Evolutionary conservation across 2,113 vertebrate species (phyloP), one percentile per base, ranked within the genome.

Genomic region (Eurypyga helias): DNA sequence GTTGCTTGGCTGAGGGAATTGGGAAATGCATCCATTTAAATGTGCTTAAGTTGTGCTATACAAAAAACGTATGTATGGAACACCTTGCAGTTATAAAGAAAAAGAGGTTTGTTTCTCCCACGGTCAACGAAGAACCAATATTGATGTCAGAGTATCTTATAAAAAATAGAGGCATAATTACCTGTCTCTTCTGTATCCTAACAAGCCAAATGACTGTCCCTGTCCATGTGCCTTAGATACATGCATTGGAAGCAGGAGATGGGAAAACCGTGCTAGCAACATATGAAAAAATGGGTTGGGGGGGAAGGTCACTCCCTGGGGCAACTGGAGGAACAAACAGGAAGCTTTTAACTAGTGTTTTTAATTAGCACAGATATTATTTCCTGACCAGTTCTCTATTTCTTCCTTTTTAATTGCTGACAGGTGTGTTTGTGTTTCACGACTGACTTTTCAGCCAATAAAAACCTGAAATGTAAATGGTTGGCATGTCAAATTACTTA

Each of bases 311-410:
- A 98, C 72, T 98, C 98, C 97, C 97, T 96, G 96, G 98, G 98
- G 98, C 98, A 98, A 98, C 98, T 98, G 91, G 93, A 97, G 98
- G 96, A 98, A 98, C 97, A 98, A 98, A 98, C 99, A 99, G 99
- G 99, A 99, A 99, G 99, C 99, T 99, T 99, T 99, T 99, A 99
- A 99, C 98, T 99, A 99, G 98, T 99, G 99, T 97, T 99, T 99
- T 99, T 99, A 99, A 99, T 99, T 99, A 99, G 98, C 98, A 98
- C 98, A 98, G 98, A 98, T 99, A 99, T 98, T 99, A 99, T 99
- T 99, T 99, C 99, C 99, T 99, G 99, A 98, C 87, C 99, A 98
- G 98, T 98, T 98, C 98, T 98, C 98, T 98, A 98, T 98, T 99
- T 99, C 98, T 98, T 99, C 98, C 97, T 97, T 98, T 98, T 98